These are phyloP conservation scores for Galeopsomyia nigrocyanea DNA, from an alignment of 2,888 invertebrate species.

Conservation along the genomic window DNA sequence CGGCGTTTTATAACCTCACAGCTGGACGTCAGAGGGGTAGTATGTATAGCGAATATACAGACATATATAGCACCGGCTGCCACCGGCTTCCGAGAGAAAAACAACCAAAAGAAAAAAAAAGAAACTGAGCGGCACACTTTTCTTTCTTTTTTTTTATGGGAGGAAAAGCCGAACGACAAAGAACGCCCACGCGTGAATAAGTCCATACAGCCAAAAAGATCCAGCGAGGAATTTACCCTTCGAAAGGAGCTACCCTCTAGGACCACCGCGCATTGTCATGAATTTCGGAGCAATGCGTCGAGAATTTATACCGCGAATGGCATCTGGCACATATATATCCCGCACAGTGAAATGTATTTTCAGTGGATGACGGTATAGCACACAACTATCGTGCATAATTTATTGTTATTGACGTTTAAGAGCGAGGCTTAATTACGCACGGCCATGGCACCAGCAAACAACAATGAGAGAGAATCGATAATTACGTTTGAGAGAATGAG, in stretches of 20 bases:
- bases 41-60: neutral
- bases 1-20: constrained; percentile 21
- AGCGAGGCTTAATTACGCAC: no score
- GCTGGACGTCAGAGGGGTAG: neutral
- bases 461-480: no score
- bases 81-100: neutral
- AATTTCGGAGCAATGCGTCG: neutral
- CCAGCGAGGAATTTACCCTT: constrained; percentile 28
- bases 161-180: neutral
- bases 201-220: neutral
- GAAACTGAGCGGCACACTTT: neutral
- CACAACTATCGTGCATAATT: no score
- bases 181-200: no score
- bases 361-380: neutral
- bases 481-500: no score
- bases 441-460: no score
- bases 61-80: no score
- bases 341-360: neutral
- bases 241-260: constrained; percentile 22
- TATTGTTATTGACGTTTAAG: no score
- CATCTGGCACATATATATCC: neutral
- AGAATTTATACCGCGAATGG: neutral
- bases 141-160: no score
- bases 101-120: neutral
- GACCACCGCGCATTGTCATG: neutral